phyloP scores from a whole-genome alignment of 2,888 invertebrate genomes.

The Drosophila pseudotalamancana region DNA sequence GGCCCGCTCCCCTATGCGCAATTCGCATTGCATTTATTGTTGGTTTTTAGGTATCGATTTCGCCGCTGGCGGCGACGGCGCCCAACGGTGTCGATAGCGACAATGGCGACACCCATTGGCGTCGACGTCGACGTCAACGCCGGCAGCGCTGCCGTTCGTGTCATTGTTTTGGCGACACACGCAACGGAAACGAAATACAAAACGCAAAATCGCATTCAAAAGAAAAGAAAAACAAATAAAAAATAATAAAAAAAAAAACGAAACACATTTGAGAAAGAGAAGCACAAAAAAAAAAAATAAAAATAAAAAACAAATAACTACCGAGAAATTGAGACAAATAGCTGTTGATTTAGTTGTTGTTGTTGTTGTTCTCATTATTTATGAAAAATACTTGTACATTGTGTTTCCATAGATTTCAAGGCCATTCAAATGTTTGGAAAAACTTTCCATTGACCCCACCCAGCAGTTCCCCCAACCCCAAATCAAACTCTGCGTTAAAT shows the following conservation, averaged over 20 bases:
- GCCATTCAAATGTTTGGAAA: conserved; percentile 23
- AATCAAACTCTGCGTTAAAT: neutral
- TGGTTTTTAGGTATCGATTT: conserved; percentile 47
- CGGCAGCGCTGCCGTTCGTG: conserved; percentile 14
- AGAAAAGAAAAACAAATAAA: neutral
- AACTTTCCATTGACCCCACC: neutral
- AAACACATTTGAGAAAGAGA: neutral
- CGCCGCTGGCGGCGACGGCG: conserved; percentile 32
- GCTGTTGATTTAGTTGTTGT: conserved; percentile 11
- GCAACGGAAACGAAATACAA: conserved; percentile 45
- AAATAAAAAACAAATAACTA: conserved; percentile 1
- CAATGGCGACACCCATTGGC: conserved; percentile 39
- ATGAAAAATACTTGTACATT: conserved; percentile 48
- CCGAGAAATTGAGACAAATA: conserved; percentile 28
- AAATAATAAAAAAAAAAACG: neutral
- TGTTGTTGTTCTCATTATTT: conserved; percentile 15
- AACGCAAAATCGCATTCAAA: conserved; percentile 45
- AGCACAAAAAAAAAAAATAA: neutral
- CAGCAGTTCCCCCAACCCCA: neutral
- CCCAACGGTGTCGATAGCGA: conserved; percentile 27
- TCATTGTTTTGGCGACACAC: conserved; percentile 47
- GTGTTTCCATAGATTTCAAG: conserved; percentile 43
- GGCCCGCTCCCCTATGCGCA: neutral
- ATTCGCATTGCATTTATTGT: conserved; percentile 50
- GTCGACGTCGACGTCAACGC: conserved; percentile 5